Percentiles rank a stretch among this genome's conserved stretches.
These are phyloP conservation scores for Penaeus chinensis DNA, from an alignment of 1,140 invertebrate species.

Conservation along the genomic window DNA sequence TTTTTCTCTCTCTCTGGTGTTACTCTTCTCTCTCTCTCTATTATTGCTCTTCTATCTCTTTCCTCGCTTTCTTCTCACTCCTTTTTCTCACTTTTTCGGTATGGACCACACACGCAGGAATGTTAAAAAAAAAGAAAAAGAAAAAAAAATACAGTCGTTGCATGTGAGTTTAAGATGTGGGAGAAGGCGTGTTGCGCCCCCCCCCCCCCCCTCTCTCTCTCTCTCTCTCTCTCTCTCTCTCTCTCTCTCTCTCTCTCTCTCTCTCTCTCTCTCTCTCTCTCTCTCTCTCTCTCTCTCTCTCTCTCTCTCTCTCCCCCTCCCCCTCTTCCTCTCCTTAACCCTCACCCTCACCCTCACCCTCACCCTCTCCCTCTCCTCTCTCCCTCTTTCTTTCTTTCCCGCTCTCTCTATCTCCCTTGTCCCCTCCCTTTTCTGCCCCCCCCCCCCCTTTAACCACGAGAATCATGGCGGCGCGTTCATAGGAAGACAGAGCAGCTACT, in stretches of 20 bases:
- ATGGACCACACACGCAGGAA: neutral
- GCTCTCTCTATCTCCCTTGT: neutral
- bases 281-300: too few relatives aligned
- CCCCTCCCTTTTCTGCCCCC: neutral
- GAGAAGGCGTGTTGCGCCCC: neutral
- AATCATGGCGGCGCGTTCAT: too few relatives aligned
- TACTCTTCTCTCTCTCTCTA: conserved; percentile 5
- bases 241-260: neutral
- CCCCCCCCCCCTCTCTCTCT: neutral
- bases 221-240: too few relatives aligned
- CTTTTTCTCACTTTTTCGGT: neutral
- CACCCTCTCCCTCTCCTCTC: neutral
- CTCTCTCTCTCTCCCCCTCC: neutral
- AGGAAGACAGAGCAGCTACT: too few relatives aligned
- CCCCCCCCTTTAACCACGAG: too few relatives aligned
- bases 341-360: neutral
- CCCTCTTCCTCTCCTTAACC: neutral
- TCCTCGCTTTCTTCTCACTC: neutral
- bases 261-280: neutral
- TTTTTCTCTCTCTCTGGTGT: conserved; percentile 24
- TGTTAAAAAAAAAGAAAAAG: neutral
- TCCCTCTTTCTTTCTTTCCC: neutral
- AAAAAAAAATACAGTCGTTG: neutral
- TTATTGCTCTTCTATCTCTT: neutral
- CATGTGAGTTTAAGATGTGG: neutral